Conservation (phyloP, 92 coral and sea anemone genomes). For the Desmophyllum pertusum region DNA sequence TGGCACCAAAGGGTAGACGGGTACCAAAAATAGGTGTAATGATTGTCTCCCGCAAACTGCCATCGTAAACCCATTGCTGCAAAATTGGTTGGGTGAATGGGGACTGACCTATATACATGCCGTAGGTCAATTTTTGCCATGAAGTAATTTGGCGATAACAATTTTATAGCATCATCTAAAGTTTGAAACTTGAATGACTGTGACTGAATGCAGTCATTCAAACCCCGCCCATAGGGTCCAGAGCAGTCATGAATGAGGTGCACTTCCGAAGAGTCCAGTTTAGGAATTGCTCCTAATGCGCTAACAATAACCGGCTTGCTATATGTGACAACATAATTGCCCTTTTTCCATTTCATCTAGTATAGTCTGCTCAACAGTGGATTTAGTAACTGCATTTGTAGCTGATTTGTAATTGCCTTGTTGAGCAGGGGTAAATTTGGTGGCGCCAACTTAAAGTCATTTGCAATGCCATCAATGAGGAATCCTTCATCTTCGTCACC, state of each 20-base stretch:
- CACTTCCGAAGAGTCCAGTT: slow-evolving; percentile 38
- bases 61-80: slow-evolving; percentile 30
- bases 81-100: slow-evolving; percentile 39
- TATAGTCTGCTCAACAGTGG: too few species aligned
- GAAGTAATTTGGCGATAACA: slow-evolving; percentile 24
- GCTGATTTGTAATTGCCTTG: too few species aligned
- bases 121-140: slow-evolving; percentile 48
- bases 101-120: slow-evolving; percentile 45
- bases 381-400: too few species aligned
- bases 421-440: too few species aligned
- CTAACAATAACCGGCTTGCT: slow-evolving; percentile 48
- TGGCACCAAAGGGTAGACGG: slow-evolving; percentile 45
- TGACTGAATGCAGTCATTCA: slow-evolving; percentile 43
- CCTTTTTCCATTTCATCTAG: too few species aligned
- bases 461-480: too few species aligned
- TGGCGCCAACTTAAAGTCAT: too few species aligned
- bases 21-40: slow-evolving; percentile 28
- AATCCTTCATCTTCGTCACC: too few species aligned
- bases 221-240: slow-evolving; percentile 43
- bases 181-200: slow-evolving; percentile 30
- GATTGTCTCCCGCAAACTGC: slow-evolving; percentile 22
- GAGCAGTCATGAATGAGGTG: slow-evolving; percentile 58
- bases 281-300: slow-evolving; percentile 62
- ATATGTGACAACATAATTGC: slow-evolving; percentile 19
- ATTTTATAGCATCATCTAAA: slow-evolving; percentile 15